phyloP scores from a whole-genome alignment of 2,797 vertebrate genomes.

The Sandelia bainsii region DNA sequence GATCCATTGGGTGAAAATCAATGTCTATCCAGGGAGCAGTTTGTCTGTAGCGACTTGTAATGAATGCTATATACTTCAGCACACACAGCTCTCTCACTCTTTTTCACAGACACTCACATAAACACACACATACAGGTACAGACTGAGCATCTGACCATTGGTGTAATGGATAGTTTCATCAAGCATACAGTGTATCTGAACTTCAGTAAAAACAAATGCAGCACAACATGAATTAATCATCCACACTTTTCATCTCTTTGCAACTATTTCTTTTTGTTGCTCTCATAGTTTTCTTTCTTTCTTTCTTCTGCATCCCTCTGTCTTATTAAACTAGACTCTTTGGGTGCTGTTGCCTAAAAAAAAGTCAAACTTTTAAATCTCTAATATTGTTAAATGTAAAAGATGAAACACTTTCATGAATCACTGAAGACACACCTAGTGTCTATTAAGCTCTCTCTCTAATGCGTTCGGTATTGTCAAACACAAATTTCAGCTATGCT shows the following conservation, averaged over 20 bases:
- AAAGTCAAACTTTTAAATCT: too few relatives aligned
- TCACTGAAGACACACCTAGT: too few relatives aligned
- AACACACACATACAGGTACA: slow-evolving; percentile 31
- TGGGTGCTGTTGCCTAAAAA: too few relatives aligned
- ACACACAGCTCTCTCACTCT: slow-evolving; percentile 43
- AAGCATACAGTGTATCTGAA: slow-evolving; percentile 38
- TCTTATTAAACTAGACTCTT: too few relatives aligned
- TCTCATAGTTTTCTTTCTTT: neutral
- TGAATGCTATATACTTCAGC: slow-evolving; percentile 71
- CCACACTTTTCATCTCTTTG: slow-evolving; percentile 10
- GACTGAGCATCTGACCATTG: slow-evolving; percentile 11
- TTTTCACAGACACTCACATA: slow-evolving; percentile 11
- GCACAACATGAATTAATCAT: slow-evolving; percentile 19
- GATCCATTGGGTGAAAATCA: slow-evolving; percentile 84
- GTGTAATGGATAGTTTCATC: slow-evolving; percentile 52
- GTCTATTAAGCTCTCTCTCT: too few relatives aligned
- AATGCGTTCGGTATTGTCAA: slow-evolving; percentile 58
- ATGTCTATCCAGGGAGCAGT: slow-evolving; percentile 81
- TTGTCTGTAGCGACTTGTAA: slow-evolving; percentile 79
- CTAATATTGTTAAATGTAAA: too few relatives aligned
- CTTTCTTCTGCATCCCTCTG: too few relatives aligned
- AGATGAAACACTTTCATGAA: too few relatives aligned
- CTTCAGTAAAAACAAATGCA: slow-evolving; percentile 34
- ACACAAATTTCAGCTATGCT: slow-evolving; percentile 56
- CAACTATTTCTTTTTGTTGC: neutral